Evolutionary conservation across 1,140 invertebrate species (phyloP).

Genomic region (Eriosoma lanigerum): DNA sequence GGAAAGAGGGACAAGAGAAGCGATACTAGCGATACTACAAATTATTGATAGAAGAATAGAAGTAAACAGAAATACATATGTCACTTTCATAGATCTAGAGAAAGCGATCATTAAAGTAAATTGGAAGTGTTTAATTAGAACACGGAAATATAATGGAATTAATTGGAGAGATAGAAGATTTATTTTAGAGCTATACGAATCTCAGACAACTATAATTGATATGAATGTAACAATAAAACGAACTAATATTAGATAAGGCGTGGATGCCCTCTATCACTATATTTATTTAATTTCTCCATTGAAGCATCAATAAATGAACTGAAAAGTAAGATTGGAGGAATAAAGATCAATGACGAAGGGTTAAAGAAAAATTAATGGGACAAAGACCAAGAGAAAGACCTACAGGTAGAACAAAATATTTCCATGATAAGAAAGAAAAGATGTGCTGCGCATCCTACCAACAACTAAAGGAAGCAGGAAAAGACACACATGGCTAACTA

Average conservation of each 20-base stretch:
- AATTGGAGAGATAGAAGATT: slow-evolving; percentile 42
- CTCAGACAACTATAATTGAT: slow-evolving; percentile 39
- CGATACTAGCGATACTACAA: slow-evolving; percentile 25
- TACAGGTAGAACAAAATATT: no score
- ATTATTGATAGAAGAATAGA: slow-evolving; percentile 44
- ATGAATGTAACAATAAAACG: slow-evolving; percentile 26
- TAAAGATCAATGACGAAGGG: no score
- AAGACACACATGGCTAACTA: not conserved
- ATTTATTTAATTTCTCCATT: slow-evolving; percentile 37
- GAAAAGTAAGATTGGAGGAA: slow-evolving; percentile 9
- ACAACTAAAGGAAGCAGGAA: not conserved
- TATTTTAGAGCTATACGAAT: slow-evolving; percentile 35
- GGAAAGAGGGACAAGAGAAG: not conserved
- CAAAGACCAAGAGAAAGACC: no score
- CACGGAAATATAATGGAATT: slow-evolving; percentile 32
- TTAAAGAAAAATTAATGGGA: no score
- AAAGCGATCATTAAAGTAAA: slow-evolving; percentile 44
- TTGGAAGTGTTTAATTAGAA: slow-evolving; percentile 37
- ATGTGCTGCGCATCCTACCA: not conserved
- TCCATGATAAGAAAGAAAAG: no score
- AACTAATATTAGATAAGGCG: slow-evolving; percentile 39
- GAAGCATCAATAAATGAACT: slow-evolving; percentile 23
- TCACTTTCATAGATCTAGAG: slow-evolving; percentile 34
- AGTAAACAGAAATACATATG: slow-evolving; percentile 32
- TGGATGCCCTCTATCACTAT: slow-evolving; percentile 37